A percentile compares a stretch with the other conserved stretches of the same genome.
These are phyloP conservation scores for Achlya flavicornis DNA, from an alignment of 2,888 invertebrate species.

Conservation along the genomic window DNA sequence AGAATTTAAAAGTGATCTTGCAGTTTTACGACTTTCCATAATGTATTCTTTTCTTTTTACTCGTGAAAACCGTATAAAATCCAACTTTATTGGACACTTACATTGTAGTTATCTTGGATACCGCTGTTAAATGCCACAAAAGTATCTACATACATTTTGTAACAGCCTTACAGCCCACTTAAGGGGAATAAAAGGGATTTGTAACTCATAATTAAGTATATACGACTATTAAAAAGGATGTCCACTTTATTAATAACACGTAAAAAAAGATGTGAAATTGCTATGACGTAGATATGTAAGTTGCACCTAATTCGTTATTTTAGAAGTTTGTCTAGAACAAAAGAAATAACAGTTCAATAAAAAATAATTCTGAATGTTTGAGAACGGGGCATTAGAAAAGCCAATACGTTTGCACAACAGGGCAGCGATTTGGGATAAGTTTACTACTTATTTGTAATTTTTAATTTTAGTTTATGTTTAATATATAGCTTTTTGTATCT, in stretches of 20 bases:
- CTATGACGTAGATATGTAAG: background rate
- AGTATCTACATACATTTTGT: slow-evolving; percentile 6
- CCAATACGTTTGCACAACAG: too few relatives aligned
- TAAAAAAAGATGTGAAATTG: background rate
- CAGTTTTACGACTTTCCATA: slow-evolving; percentile 44
- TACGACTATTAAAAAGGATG: background rate
- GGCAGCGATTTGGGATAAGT: too few relatives aligned
- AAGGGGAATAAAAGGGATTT: slow-evolving; percentile 9
- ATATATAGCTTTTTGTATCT: too few relatives aligned
- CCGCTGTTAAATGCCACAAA: slow-evolving; percentile 35
- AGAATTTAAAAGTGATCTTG: slow-evolving; percentile 34
- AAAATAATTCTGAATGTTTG: too few relatives aligned
- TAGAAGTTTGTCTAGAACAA: too few relatives aligned
- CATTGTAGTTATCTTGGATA: slow-evolving; percentile 45
- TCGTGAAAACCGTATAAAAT: slow-evolving; percentile 42
- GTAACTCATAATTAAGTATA: background rate
- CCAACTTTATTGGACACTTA: slow-evolving; percentile 47
- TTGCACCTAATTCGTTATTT: background rate
- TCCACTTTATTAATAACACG: background rate
- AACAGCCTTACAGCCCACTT: slow-evolving; percentile 6
- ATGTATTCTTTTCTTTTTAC: slow-evolving; percentile 23
- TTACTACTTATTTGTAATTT: too few relatives aligned
- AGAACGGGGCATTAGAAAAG: too few relatives aligned
- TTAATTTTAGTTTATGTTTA: too few relatives aligned
- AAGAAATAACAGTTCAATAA: too few relatives aligned